Conservation (phyloP, 2,797 vertebrate species). For the Syndactyla subalaris region DNA sequence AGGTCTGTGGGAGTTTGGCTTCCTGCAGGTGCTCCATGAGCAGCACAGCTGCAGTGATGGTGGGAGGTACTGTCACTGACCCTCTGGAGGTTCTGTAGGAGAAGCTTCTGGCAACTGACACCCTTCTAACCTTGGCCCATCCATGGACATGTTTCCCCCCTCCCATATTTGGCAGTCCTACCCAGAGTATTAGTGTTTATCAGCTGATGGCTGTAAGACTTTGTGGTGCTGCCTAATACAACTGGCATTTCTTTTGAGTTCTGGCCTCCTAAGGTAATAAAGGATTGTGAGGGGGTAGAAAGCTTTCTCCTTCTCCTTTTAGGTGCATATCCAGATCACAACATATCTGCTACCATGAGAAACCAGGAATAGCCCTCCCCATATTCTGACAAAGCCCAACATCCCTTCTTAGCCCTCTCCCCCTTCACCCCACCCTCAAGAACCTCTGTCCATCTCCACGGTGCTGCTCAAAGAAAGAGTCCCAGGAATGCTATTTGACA, state of each 20-base stretch:
- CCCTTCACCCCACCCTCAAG: background rate
- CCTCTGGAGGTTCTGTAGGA: background rate
- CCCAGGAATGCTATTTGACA: background rate
- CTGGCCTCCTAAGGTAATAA: background rate
- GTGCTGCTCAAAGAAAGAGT: background rate
- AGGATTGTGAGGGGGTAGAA: too few relatives aligned
- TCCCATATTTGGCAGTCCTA: fast-evolving
- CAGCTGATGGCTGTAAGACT: background rate
- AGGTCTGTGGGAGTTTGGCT: fast-evolving
- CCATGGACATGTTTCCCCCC: too few relatives aligned
- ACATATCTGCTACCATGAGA: fast-evolving
- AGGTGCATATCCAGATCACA: background rate
- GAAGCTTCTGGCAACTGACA: background rate
- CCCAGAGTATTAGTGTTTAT: fast-evolving
- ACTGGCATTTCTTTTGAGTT: background rate
- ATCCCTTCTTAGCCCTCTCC: too few relatives aligned
- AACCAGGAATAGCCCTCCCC: background rate
- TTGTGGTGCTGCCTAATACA: fast-evolving
- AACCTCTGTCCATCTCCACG: background rate
- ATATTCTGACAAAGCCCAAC: background rate
- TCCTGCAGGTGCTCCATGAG: too few relatives aligned
- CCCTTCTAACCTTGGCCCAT: fast-evolving
- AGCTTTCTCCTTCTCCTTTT: background rate
- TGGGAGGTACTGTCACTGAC: background rate
- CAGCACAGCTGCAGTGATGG: too few relatives aligned